A percentile compares a stretch with the other conserved stretches of the same genome.
phyloP scores from a whole-genome alignment of 2,888 invertebrate genomes.

The Synanthedon tipuliformis region DNA sequence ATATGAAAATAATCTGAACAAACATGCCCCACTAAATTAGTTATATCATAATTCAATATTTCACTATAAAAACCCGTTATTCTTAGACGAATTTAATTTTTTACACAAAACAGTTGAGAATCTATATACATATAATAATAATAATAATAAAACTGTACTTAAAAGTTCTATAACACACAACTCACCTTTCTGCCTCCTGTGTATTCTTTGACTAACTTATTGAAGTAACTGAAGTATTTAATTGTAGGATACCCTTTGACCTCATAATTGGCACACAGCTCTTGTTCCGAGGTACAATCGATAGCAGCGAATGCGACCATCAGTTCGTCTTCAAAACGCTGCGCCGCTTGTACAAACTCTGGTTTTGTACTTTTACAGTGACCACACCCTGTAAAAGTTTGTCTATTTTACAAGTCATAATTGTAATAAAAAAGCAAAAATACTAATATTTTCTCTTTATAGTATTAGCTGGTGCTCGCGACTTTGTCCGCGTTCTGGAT shows the following conservation, averaged over 20 bases:
- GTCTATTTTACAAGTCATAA: not conserved
- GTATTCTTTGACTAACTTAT: constrained; percentile 76
- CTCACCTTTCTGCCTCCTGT: constrained; percentile 79
- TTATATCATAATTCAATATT: no score
- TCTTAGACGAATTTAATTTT: not conserved
- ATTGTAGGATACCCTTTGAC: constrained; percentile 89
- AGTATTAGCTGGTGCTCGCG: no score
- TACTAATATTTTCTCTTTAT: no score
- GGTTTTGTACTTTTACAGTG: constrained; percentile 91
- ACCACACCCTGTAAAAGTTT: constrained; percentile 80
- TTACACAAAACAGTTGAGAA: no score
- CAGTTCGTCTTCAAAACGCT: constrained; percentile 78
- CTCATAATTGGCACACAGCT: constrained; percentile 76
- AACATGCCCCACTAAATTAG: no score
- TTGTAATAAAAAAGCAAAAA: not conserved
- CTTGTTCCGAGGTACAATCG: constrained; percentile 77
- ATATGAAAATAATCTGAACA: no score
- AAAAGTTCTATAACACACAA: no score
- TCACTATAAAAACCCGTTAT: no score
- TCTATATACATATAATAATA: no score
- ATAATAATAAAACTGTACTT: not conserved
- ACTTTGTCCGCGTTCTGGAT: no score
- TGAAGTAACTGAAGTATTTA: constrained; percentile 86
- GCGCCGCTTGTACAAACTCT: constrained; percentile 78
- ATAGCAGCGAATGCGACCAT: constrained; percentile 85